A percentile compares a stretch with the other conserved stretches of the same genome.
These are phyloP conservation scores for Microcebus murinus DNA, from an alignment of 2,113 vertebrate species.

Conservation along the genomic window DNA sequence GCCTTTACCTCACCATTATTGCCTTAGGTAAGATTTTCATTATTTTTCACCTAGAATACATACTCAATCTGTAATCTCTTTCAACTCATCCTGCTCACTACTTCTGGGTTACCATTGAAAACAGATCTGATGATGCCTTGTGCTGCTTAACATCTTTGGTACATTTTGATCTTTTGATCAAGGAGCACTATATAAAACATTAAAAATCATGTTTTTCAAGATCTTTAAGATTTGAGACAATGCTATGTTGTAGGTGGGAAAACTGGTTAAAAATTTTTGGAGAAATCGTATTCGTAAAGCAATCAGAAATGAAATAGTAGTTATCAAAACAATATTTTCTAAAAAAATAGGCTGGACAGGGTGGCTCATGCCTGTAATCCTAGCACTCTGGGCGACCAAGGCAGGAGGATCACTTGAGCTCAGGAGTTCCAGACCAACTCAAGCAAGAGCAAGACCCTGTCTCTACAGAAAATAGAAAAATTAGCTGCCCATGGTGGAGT, in stretches of 20 bases:
- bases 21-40: background rate
- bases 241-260: background rate
- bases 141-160: background rate
- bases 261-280: background rate
- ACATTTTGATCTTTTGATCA: slow-evolving; percentile 31
- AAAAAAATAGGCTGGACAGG: background rate
- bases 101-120: background rate
- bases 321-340: background rate
- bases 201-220: background rate
- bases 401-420: too few relatives aligned
- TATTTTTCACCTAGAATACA: background rate
- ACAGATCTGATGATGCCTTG: background rate
- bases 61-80: background rate
- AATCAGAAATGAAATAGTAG: background rate
- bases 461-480: too few relatives aligned
- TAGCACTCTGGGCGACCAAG: too few relatives aligned
- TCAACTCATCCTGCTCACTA: background rate
- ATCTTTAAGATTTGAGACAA: background rate
- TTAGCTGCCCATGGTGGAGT: too few relatives aligned
- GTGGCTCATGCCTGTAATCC: too few relatives aligned
- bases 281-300: background rate
- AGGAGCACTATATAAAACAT: background rate
- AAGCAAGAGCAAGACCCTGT: too few relatives aligned
- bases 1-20: background rate
- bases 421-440: too few relatives aligned